These are phyloP conservation scores for Esox niger DNA, from an alignment of 2,113 vertebrate species.

Conservation along the genomic window DNA sequence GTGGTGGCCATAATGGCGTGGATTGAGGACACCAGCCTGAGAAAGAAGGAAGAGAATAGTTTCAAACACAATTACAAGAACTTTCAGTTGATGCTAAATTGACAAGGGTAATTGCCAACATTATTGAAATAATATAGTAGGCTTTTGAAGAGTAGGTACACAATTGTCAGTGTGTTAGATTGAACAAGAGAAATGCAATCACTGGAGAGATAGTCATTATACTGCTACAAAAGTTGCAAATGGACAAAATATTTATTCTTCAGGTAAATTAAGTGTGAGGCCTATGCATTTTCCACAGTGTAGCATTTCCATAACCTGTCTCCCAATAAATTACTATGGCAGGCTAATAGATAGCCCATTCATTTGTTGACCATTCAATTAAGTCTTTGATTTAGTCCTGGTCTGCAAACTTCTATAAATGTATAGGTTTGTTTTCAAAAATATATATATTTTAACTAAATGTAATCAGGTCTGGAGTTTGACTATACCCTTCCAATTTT, in stretches of 20 bases:
- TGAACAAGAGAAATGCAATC: neutral
- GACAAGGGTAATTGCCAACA: too few species aligned
- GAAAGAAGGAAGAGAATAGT: neutral
- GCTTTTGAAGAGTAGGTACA: too few species aligned
- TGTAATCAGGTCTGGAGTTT: too few species aligned
- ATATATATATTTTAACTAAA: too few species aligned
- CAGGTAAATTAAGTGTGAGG: neutral
- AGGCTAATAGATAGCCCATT: neutral
- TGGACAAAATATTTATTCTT: neutral
- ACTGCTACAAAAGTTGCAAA: neutral
- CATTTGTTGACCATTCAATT: too few species aligned
- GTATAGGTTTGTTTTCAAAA: too few species aligned
- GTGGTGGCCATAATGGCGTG: slow-evolving; percentile 88
- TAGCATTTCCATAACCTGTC: neutral
- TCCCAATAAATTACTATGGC: neutral
- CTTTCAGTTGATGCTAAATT: neutral
- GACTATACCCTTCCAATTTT: too few species aligned
- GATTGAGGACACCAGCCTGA: slow-evolving; percentile 88
- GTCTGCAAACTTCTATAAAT: neutral
- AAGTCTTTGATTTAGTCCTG: neutral
- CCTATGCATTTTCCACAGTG: neutral
- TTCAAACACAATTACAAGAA: neutral
- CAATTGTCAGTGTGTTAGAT: neutral
- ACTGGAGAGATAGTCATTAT: neutral
- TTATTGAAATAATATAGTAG: too few species aligned